Evolutionary conservation across 2,113 vertebrate species (phyloP).

Genomic region (Protomyctophum bolini): DNA sequence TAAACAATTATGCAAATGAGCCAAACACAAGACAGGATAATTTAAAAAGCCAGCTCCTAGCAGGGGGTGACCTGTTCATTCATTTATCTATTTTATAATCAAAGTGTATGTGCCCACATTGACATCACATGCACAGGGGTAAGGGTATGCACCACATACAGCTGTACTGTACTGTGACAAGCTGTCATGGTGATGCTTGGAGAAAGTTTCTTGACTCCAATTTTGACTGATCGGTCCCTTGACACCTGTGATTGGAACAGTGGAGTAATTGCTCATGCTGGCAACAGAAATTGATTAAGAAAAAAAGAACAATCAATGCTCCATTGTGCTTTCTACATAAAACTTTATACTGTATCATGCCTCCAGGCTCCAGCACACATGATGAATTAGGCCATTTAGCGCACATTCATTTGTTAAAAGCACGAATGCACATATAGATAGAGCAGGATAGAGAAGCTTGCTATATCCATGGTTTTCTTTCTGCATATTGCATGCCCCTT

Average conservation of each 20-base stretch:
- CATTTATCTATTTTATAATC: background rate
- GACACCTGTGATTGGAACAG: background rate
- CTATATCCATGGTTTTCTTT: no score
- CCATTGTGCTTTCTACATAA: background rate
- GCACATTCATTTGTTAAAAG: no score
- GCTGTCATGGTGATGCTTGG: background rate
- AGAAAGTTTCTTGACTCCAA: background rate
- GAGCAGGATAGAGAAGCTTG: no score
- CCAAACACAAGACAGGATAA: conserved; percentile 19
- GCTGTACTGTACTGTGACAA: background rate
- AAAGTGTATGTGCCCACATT: background rate
- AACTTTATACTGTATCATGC: background rate
- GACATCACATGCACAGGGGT: background rate
- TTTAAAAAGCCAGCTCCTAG: background rate
- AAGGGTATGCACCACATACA: background rate
- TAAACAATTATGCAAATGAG: conserved; percentile 44
- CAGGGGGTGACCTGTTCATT: conserved; percentile 1
- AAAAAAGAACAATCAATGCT: background rate
- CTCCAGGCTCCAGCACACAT: background rate
- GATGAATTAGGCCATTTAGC: background rate
- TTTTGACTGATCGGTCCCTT: conserved; percentile 10
- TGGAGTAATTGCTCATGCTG: background rate
- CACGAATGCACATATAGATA: no score
- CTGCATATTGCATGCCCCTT: background rate
- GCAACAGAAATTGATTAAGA: background rate